A percentile compares a stretch with the other conserved stretches of the same genome.
Evolutionary conservation across 92 coral and sea anemone genomes (phyloP).

Genomic region (Parazoanthus swiftii): DNA sequence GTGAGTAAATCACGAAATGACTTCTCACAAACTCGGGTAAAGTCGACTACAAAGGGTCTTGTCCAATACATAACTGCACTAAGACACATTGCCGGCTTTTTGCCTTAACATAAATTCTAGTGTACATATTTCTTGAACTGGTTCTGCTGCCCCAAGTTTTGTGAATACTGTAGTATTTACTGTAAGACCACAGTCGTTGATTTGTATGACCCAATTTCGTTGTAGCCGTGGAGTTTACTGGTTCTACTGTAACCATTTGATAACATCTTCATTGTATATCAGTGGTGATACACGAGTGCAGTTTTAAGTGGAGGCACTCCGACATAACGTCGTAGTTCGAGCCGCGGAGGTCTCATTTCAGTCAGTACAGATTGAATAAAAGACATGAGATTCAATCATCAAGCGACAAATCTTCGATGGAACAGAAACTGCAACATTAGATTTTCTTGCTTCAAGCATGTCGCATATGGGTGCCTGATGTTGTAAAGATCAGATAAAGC

Average conservation of each 20-base stretch:
- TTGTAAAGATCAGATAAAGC: constrained; percentile 6
- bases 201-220: neutral
- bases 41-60: neutral
- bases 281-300: neutral
- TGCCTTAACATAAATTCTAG: neutral
- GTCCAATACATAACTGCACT: neutral
- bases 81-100: too few species aligned
- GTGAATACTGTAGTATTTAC: neutral
- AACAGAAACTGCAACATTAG: neutral
- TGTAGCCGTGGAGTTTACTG: neutral
- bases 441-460: neutral
- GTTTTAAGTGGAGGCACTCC: neutral
- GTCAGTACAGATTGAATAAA: neutral
- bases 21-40: neutral
- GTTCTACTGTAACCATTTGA: neutral
- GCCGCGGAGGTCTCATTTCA: neutral
- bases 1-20: neutral
- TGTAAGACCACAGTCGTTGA: too few species aligned
- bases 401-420: neutral
- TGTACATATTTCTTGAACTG: neutral
- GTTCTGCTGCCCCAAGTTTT: neutral
- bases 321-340: neutral
- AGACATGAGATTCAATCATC: neutral
- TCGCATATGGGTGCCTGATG: neutral
- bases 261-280: neutral